A percentile compares a stretch with the other conserved stretches of the same genome.
Conservation (phyloP, 2,113 vertebrate species). For the Macquaria australasica region DNA sequence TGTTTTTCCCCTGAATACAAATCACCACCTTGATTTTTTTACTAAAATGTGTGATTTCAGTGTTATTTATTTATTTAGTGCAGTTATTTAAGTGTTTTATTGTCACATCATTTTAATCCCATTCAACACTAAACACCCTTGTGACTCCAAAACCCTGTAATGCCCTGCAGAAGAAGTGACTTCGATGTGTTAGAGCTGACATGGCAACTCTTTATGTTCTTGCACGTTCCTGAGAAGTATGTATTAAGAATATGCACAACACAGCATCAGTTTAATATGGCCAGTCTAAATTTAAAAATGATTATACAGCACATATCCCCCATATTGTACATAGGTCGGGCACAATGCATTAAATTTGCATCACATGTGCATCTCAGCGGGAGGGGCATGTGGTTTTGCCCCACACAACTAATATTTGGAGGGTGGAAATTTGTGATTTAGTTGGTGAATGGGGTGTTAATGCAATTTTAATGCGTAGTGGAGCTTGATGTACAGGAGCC, state of each 20-base stretch:
- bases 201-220: not conserved
- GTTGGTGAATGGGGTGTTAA: constrained; percentile 26
- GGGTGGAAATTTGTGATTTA: constrained; percentile 40
- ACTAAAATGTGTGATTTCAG: not conserved
- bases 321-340: constrained; percentile 12
- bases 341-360: constrained; percentile 57
- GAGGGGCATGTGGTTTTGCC: not conserved
- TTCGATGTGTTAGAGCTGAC: not conserved
- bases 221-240: not conserved
- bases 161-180: not conserved
- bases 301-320: constrained; percentile 26
- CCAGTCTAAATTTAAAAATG: constrained; percentile 33
- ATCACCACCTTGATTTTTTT: not conserved
- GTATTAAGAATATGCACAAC: constrained; percentile 13
- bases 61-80: not conserved
- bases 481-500: constrained; percentile 34
- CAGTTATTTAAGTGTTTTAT: not conserved
- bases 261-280: constrained; percentile 3
- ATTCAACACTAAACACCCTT: not conserved
- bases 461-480: constrained; percentile 56
- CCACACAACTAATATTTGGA: constrained; percentile 3
- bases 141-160: not conserved
- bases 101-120: not conserved
- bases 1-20: not conserved
- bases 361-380: constrained; percentile 6